Conservation (phyloP, 2,888 invertebrate genomes). For the Carabus problematicus region DNA sequence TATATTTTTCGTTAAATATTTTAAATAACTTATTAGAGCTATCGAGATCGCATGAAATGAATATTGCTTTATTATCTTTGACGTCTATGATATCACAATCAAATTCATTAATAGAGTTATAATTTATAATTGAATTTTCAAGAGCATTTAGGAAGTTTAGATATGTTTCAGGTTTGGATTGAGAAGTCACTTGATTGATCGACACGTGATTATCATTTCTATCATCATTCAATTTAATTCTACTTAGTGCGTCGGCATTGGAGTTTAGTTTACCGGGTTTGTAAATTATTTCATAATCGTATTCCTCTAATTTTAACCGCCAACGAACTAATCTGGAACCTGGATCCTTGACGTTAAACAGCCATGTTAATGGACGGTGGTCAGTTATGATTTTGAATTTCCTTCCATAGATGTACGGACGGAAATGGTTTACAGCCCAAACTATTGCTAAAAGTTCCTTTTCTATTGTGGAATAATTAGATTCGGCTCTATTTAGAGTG, state of each 20-base stretch:
- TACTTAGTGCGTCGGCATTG: slow-evolving; percentile 45
- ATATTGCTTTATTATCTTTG: too few relatives aligned
- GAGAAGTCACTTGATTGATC: background rate
- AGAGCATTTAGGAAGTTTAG: background rate
- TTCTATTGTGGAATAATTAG: slow-evolving; percentile 49
- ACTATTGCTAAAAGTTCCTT: slow-evolving; percentile 50
- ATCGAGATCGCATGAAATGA: too few relatives aligned
- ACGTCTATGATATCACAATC: background rate
- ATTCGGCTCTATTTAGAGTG: slow-evolving; percentile 48
- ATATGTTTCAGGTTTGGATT: background rate
- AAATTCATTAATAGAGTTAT: background rate
- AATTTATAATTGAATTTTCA: background rate
- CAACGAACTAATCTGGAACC: slow-evolving; percentile 48
- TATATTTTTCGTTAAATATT: too few relatives aligned
- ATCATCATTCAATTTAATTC: background rate
- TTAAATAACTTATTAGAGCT: too few relatives aligned
- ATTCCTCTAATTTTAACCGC: slow-evolving; percentile 49
- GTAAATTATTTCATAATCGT: slow-evolving; percentile 49
- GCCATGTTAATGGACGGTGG: slow-evolving; percentile 49
- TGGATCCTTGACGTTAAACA: slow-evolving; percentile 46
- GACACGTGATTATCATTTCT: background rate
- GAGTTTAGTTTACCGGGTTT: slow-evolving; percentile 46
- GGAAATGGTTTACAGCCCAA: slow-evolving; percentile 48
- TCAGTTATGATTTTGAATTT: slow-evolving; percentile 51
- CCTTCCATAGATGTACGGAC: slow-evolving; percentile 50